Conservation (phyloP, 2,797 vertebrate species). For the Diplodus sargus region DNA sequence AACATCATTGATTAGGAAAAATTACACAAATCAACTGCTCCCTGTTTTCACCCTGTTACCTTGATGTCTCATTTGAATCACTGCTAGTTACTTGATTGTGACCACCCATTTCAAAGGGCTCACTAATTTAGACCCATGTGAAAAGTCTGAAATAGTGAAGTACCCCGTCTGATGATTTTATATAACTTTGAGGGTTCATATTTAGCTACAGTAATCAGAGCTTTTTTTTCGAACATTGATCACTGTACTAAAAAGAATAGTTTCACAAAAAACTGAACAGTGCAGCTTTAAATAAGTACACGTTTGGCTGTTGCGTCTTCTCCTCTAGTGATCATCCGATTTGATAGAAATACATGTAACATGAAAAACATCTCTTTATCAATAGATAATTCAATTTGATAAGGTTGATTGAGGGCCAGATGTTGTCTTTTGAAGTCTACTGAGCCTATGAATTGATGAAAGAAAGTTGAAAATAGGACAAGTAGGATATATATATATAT, state of each 20-base stretch:
- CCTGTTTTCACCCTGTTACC: not conserved
- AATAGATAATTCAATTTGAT: not conserved
- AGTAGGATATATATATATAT: too few species aligned
- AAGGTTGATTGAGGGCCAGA: not conserved
- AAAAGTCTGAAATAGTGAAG: not conserved
- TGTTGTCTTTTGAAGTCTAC: not conserved
- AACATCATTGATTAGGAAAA: not conserved
- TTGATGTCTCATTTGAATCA: conserved; percentile 33
- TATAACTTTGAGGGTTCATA: too few species aligned
- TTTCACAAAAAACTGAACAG: not conserved
- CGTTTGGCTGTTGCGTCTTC: not conserved
- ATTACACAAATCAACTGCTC: not conserved
- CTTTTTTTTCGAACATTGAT: not conserved
- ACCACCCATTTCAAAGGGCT: not conserved
- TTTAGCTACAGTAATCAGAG: not conserved
- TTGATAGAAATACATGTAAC: not conserved
- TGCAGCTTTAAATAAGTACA: not conserved
- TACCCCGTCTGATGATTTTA: not conserved
- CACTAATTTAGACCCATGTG: not conserved
- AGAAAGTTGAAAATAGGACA: not conserved
- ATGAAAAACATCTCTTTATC: not conserved
- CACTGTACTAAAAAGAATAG: not conserved
- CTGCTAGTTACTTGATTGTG: conserved; percentile 10
- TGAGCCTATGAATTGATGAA: not conserved
- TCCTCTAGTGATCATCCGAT: not conserved